phyloP scores from a whole-genome alignment of 2,888 invertebrate species.

The Cantharis rufa region DNA sequence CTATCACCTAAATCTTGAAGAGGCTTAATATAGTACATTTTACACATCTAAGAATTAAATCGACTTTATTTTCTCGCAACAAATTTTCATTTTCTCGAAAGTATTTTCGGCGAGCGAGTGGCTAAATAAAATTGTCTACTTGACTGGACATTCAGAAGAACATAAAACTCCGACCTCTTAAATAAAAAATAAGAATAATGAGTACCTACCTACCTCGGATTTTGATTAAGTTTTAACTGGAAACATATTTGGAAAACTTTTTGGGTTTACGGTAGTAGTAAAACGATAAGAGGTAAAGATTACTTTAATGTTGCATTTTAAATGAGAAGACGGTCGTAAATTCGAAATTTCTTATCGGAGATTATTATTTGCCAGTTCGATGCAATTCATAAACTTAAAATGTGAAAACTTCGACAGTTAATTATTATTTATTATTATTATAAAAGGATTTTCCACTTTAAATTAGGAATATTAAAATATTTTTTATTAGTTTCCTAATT shows the following conservation, averaged over 20 bases:
- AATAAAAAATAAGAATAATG: slow-evolving; percentile 10
- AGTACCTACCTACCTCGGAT: neutral
- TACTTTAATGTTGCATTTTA: slow-evolving; percentile 23
- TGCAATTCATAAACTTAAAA: slow-evolving; percentile 19
- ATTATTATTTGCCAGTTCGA: slow-evolving; percentile 20
- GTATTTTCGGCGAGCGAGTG: neutral
- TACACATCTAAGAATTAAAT: neutral
- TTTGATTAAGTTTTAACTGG: neutral
- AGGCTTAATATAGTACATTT: slow-evolving; percentile 18
- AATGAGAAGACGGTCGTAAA: slow-evolving; percentile 23
- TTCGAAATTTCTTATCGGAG: slow-evolving; percentile 19
- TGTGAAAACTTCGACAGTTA: slow-evolving; percentile 25
- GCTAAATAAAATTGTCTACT: neutral
- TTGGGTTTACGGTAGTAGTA: slow-evolving; percentile 15
- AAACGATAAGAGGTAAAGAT: slow-evolving; percentile 20
- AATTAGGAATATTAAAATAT: neutral
- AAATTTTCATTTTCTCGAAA: neutral
- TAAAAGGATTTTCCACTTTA: neutral
- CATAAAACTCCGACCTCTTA: slow-evolving; percentile 2
- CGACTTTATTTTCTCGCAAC: neutral
- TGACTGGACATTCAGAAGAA: neutral
- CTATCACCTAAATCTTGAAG: slow-evolving; percentile 25
- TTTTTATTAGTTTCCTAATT: neutral
- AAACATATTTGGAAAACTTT: slow-evolving; percentile 18
- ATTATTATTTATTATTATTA: slow-evolving; percentile 25